Base-by-base conservation (phyloP, 1,140 invertebrate species). In the Ruditapes philippinarum region DNA sequence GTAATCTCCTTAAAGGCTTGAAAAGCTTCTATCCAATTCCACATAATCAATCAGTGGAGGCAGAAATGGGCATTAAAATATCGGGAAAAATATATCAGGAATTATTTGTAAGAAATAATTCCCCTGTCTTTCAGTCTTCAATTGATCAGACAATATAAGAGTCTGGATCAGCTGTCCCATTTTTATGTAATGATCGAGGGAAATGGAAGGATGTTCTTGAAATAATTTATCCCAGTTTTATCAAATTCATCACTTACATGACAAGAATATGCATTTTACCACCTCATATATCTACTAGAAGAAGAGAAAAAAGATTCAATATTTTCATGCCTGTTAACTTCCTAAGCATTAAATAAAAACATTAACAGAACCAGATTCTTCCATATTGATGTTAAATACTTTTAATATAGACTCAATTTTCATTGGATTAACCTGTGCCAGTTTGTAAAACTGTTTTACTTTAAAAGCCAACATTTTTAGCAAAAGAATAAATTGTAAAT, bases 31-130 rank as follows among this genome's bases (percentile, higher is more conserved):
- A 70, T 70, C 65, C 65, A 70, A 70, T 70, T 70, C 33, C 65
- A 38, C 28, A 25, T 38, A 70, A 70, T 70, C 65, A 70, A 70
- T 70, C 65, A 70, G 22, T 70, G 22, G 5, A 70, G 65, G 40
- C 65, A 70, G 65, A 70, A 70, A 70, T 70, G 33, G 65, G 65
- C 65, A 70, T 36, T 70, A 70, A 70, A 70, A 70, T 70, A 70
- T 70, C 65, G 38, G 22, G 40, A n/a, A n/a, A n/a, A n/a, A n/a
- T 38, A 70, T 36, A 70, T 33, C 65, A 38, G 38, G 65, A 17
- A 22, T 70, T 70, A 70, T 70, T 70, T 70, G 65, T 70, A 38
- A 70, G 65, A 70, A 70, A 70, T 70, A 1, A 70, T 70, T 70
- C 51, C n/a, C 25, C 65, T 70, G 65, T 70, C 65, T 70, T 11